Evolutionary conservation across 2,113 vertebrate species (phyloP).

Genomic region (Leptocoma aspasia): DNA sequence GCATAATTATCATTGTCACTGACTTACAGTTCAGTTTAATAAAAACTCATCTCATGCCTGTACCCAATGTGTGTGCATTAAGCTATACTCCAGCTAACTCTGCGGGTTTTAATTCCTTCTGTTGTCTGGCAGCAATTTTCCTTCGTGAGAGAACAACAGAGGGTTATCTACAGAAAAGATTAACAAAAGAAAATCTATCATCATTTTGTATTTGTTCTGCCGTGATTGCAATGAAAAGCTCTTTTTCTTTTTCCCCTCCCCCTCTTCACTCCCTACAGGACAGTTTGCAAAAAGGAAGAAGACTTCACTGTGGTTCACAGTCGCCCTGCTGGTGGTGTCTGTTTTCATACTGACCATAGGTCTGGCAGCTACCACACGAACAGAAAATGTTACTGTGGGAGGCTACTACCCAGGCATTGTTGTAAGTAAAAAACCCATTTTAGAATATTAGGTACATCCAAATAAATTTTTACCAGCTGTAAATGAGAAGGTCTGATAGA

Average conservation of each 20-base stretch:
- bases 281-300: slow-evolving; percentile 81
- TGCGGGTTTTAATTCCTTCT: neutral
- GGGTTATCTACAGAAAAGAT: neutral
- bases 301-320: slow-evolving; percentile 83
- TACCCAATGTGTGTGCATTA: neutral
- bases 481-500: neutral
- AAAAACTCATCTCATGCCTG: neutral
- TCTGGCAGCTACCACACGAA: slow-evolving; percentile 86
- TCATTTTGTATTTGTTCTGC: neutral
- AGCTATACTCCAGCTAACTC: neutral
- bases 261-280: slow-evolving; percentile 35
- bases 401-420: slow-evolving; percentile 94
- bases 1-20: neutral
- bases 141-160: neutral
- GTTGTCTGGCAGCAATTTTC: neutral
- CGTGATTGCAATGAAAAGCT: neutral
- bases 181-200: neutral
- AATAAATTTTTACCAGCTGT: neutral
- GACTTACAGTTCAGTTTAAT: neutral
- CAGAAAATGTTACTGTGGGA: slow-evolving; percentile 87
- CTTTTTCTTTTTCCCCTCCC: neutral
- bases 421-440: slow-evolving; percentile 75
- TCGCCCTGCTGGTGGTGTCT: slow-evolving; percentile 80
- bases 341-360: slow-evolving; percentile 84
- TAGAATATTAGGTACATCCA: neutral